Evolutionary conservation across 2,797 vertebrate species (phyloP).

Genomic region (Lemur catta): DNA sequence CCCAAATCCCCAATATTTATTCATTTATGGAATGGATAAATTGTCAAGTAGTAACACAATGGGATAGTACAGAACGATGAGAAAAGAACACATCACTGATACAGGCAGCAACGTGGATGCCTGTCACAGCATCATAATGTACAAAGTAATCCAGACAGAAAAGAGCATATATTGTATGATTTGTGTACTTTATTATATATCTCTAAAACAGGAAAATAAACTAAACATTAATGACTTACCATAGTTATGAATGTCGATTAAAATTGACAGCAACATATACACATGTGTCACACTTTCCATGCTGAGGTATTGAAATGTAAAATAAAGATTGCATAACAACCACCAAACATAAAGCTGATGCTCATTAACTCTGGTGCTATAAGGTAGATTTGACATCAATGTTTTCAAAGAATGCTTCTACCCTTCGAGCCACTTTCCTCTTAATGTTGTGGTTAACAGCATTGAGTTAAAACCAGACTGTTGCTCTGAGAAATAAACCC

Average conservation of each 20-base stretch:
- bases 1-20: background rate
- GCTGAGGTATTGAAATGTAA: background rate
- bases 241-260: background rate
- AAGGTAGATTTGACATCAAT: background rate
- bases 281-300: background rate
- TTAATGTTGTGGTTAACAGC: background rate
- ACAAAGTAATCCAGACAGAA: too few relatives aligned
- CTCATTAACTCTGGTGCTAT: background rate
- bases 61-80: background rate
- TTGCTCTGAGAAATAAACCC: conserved; percentile 17
- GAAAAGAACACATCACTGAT: background rate
- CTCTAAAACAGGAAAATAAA: background rate
- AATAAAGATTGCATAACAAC: background rate
- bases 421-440: background rate
- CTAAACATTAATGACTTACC: background rate
- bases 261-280: background rate
- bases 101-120: background rate
- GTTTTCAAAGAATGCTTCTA: background rate
- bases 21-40: background rate
- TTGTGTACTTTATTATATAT: background rate
- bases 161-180: rapidly evolving
- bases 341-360: background rate
- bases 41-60: background rate
- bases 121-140: background rate
- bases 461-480: background rate